Evolutionary conservation across 1,140 invertebrate species (phyloP), one percentile per base, ranked within the genome.

Genomic region (Anadara kagoshimensis): DNA sequence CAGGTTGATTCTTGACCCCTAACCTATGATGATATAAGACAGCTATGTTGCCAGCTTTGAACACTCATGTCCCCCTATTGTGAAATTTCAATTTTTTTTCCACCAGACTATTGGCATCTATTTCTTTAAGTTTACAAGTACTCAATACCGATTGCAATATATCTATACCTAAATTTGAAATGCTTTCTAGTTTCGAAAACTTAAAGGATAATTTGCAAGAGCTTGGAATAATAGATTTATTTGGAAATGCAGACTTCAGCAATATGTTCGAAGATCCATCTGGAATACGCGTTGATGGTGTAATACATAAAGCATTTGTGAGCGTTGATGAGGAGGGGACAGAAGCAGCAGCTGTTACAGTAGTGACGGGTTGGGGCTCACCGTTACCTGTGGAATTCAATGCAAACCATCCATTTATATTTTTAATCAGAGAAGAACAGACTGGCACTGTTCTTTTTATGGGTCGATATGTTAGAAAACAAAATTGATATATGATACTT

Each of bases 321-420:
- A 90, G 92, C 59, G 87, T 95, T 12, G 79, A 81, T 58, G 84
- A 85, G 69, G 76, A 79, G 59, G 84, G 83, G 5, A 83, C 81
- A 12, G 83, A 82, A 49, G 84, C 84, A 10, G 79, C 83, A 20
- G 83, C 76, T 3, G 81, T 78, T 8, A 80, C 53, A 8, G 54
- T 75, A n/a, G n/a, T n/a, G n/a, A n/a, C n/a, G n/a, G 0, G 56
- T 69, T 0, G 59, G 20, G 4, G 53, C 36, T 4, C 24, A 14
- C 24, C n/a, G 4, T 24, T 51, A 14, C 5, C 62, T 1, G 29
- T 44, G 58, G 18, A 53, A 18, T 97, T 97, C 86, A 92, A 92
- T 8, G 91, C 91, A 10, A 91, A 95, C 81, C 92, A 92, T 75
- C 94, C 94, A 1, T 95, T 95, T 83, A 44, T 94, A 0, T 94